Evolutionary conservation across 2,797 vertebrate species (phyloP).

Genomic region (Microtus agrestis): DNA sequence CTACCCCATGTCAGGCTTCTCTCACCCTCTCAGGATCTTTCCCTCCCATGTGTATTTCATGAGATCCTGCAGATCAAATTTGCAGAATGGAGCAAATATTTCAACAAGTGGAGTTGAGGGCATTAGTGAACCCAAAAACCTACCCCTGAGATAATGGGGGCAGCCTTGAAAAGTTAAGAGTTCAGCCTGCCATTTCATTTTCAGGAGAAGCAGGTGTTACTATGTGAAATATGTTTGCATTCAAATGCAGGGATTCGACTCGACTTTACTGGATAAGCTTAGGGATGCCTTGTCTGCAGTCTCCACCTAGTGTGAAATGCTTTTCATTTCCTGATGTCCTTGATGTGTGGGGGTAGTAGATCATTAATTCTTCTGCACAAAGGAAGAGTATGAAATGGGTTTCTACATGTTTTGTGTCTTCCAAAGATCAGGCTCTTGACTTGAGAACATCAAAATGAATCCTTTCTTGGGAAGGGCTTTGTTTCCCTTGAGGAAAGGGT

Average conservation of each 20-base stretch:
- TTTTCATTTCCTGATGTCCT: neutral
- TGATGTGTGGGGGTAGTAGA: neutral
- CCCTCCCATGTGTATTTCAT: neutral
- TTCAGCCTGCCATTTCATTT: neutral
- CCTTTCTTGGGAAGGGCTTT: neutral
- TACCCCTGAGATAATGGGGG: neutral
- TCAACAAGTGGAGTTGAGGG: neutral
- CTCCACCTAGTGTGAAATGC: neutral
- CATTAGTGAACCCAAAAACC: too few species aligned
- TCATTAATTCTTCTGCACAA: neutral
- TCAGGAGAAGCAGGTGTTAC: neutral
- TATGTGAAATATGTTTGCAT: neutral
- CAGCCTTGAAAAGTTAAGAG: neutral
- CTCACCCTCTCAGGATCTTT: neutral
- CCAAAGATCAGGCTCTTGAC: neutral
- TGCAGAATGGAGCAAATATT: neutral
- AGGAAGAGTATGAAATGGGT: neutral
- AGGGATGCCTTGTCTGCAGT: neutral
- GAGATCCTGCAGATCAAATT: neutral
- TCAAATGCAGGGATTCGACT: neutral
- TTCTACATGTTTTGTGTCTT: neutral
- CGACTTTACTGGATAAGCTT: neutral
- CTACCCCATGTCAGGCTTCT: neutral
- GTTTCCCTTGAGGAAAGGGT: neutral
- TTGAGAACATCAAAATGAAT: neutral